Evolutionary conservation across 1,140 invertebrate species (phyloP).

Genomic region (Habropoda laboriosa): DNA sequence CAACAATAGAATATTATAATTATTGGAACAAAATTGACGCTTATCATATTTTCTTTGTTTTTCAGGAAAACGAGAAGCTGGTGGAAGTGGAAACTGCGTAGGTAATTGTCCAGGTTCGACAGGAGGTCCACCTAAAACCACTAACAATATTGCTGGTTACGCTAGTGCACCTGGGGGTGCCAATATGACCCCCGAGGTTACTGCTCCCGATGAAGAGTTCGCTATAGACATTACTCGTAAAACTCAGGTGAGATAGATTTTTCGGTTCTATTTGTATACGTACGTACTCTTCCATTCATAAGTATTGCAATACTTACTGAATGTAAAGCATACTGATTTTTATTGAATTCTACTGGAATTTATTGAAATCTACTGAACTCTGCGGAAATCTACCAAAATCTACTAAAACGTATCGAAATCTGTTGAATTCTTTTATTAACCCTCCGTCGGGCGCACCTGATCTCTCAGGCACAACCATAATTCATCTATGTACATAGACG

Average conservation of each 20-base stretch:
- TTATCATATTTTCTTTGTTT: constrained; percentile 4
- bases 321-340: too few relatives aligned
- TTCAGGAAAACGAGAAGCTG: constrained; percentile 68
- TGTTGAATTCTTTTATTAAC: too few relatives aligned
- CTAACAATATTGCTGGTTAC: constrained; percentile 50
- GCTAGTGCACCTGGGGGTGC: constrained; percentile 48
- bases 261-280: neutral
- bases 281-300: neutral
- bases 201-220: constrained; percentile 71
- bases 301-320: too few relatives aligned
- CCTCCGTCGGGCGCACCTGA: too few relatives aligned
- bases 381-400: too few relatives aligned
- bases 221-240: constrained; percentile 68
- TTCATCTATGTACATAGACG: too few relatives aligned
- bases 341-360: too few relatives aligned
- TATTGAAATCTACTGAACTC: too few relatives aligned
- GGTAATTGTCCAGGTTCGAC: constrained; percentile 55
- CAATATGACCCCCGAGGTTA: constrained; percentile 73
- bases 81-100: constrained; percentile 55
- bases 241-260: constrained; percentile 60
- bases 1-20: neutral
- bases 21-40: neutral
- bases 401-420: too few relatives aligned
- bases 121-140: constrained; percentile 50
- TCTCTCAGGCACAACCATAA: too few relatives aligned